Base-by-base conservation (phyloP, 2,113 vertebrate species). In the Peucedramus taeniatus region DNA sequence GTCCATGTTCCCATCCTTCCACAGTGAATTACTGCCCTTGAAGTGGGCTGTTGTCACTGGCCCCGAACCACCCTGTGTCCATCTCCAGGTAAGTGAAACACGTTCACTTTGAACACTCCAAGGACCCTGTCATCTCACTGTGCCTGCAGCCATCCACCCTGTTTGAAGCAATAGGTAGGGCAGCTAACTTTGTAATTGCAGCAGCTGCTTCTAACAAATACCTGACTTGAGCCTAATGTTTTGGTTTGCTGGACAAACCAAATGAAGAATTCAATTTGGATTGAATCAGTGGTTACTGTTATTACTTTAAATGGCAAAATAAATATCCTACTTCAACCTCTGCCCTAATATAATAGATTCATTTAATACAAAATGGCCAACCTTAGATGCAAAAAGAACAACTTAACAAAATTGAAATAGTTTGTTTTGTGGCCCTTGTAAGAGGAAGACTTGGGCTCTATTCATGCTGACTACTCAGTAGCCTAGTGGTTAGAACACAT, bases 241-340 rank as follows among this genome's bases (percentile, higher is more conserved):
- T 56, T 60, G 16, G 26, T 72, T 93, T 92, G 31, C 71, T 80
- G 71, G 70, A 61, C 76, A 86, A 90, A 86, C n/a, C 8, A 86
- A 94, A 90, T 74, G n/a, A 89, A 88, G 1, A 86, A 88, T 80
- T 69, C 27, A 44, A 61, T 80, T 92, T 92, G 15, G 33, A 90
- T 92, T 82, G 79, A 92, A 88, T 83, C 51, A 39, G 78, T 2
- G 5, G 50, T 89, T 92, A 40, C 53, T 80, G 22, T 60, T 92
- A 85, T 68, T 90, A 80, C 49, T 95, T 92, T 83, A 89, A 80
- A 92, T 42, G 45, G n/a, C 59, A 88, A 89, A 96, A 56, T 33
- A 69, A 92, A 88, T 79, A 51, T 56, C 21, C 30, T 94, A 13
- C 79, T 82, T 90, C 61, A 72, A 72, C 21, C 16, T 72, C 57